These are phyloP conservation scores for Galerucella nymphaeae DNA, from an alignment of 2,888 invertebrate genomes.

Conservation along the genomic window DNA sequence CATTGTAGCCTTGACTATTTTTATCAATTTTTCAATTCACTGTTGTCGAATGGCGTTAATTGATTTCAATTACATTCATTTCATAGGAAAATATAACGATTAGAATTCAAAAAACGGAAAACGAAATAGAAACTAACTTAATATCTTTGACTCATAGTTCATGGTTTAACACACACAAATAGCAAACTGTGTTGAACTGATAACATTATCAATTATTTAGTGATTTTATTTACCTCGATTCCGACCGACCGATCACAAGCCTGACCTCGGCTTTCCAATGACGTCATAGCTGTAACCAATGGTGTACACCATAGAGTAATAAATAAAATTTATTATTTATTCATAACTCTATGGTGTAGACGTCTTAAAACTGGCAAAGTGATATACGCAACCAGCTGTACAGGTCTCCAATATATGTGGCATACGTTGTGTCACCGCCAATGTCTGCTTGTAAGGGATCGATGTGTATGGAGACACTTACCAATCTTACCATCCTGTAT, in stretches of 20 bases:
- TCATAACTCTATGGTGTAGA: no score
- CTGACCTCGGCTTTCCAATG: not conserved
- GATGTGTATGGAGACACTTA: no score
- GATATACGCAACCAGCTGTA: not conserved
- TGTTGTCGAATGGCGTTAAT: constrained; percentile 1
- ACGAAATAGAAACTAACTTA: not conserved
- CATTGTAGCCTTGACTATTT: constrained; percentile 8
- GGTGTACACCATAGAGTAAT: no score
- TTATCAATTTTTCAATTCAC: not conserved
- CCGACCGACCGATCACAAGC: not conserved
- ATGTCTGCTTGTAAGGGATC: no score
- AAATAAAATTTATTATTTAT: no score
- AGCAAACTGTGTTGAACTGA: not conserved
- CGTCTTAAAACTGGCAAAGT: not conserved
- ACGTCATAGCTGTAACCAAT: no score
- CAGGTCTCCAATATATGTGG: not conserved
- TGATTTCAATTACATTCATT: constrained; percentile 2
- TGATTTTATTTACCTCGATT: constrained; percentile 2
- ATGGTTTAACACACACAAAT: no score
- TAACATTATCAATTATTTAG: not conserved
- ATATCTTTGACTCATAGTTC: not conserved
- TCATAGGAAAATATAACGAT: not conserved
- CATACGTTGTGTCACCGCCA: no score
- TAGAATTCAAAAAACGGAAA: not conserved
- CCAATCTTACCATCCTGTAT: no score